phyloP scores from a whole-genome alignment of 2,888 invertebrate genomes.

The Lingula anatina region DNA sequence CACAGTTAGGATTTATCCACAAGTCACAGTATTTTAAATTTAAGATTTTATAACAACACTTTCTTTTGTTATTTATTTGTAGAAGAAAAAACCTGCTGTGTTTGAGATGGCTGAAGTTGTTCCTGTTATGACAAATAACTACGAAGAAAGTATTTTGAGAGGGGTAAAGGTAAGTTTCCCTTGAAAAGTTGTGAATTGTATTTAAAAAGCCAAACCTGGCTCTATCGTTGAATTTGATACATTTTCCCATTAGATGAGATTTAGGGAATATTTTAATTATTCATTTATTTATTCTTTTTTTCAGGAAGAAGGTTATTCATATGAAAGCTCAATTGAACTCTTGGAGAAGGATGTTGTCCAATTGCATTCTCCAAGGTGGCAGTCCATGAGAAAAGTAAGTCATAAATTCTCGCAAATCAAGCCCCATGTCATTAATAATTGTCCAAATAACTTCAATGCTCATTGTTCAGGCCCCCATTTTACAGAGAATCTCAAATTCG shows the following conservation, averaged over 20 bases:
- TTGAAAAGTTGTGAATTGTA: not conserved
- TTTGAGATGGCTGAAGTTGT: constrained; percentile 48
- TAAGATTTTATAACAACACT: no score
- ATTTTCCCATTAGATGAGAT: no score
- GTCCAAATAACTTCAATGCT: not conserved
- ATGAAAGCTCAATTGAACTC: constrained; percentile 43
- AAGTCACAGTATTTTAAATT: no score
- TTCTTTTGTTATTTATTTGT: no score
- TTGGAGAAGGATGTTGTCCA: constrained; percentile 49
- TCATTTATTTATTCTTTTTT: no score
- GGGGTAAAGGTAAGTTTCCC: constrained; percentile 45
- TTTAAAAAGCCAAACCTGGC: not conserved
- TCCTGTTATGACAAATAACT: constrained; percentile 51
- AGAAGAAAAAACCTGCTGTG: constrained; percentile 43
- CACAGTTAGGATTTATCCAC: no score
- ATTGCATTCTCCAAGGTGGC: constrained; percentile 49
- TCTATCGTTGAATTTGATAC: no score
- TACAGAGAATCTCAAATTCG: no score
- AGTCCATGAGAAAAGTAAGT: constrained; percentile 40
- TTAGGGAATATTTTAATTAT: no score
- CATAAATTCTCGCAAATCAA: not conserved
- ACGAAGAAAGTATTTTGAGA: constrained; percentile 46
- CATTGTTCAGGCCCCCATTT: not conserved
- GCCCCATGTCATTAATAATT: no score
- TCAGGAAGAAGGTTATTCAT: constrained; percentile 45